Evolutionary conservation across 2,797 vertebrate species (phyloP), one percentile per base, ranked within the genome.

Genomic region (Galagoides demidoff): DNA sequence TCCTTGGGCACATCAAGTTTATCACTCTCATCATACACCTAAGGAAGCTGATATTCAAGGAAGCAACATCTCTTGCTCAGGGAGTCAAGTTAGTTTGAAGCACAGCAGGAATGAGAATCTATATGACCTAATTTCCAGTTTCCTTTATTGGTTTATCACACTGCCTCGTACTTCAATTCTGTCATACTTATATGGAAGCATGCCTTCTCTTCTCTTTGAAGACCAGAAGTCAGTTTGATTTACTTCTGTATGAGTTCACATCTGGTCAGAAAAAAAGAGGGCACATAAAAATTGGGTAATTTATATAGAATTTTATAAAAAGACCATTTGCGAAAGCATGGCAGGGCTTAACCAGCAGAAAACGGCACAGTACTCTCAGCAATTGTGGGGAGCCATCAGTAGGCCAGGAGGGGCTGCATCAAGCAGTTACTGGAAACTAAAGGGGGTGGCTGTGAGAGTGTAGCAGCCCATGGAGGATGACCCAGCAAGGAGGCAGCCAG

Each of bases 31-130:
- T 78, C 73, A 87, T 34, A 55, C 1, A 52, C 14, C 27, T 66
- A 85, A 92, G 63, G 66, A 94, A 85, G 90, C 22, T 59, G n/a
- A 45, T 9, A 55, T 39, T 43, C 70, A 83, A 86, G 45, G 29
- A 85, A 74, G 9, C 2, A 31, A 16, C 7, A 3, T 22, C 13
- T 43, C 17, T 90, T 82, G 10, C 13, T 49, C 64, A 76, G 49
- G 25, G 20, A 23, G 8, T 89, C 87, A 94, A 17, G 10, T 25
- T 73, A 73, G 3, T 87, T 88, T 77, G 82, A 91, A 85, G 5
- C 22, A 71, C 31, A 78, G 17, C 23, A 76, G 25, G 76, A 13
- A 59, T 43, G 22, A 83, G 4, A 68, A 82, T 94, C 52, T 34
- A 68, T 45, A 70, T 31, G 52, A 37, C 4, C 37, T 74, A n/a